These are phyloP conservation scores for Macroramphosus scolopax DNA, from an alignment of 2,797 vertebrate genomes.

Conservation along the genomic window DNA sequence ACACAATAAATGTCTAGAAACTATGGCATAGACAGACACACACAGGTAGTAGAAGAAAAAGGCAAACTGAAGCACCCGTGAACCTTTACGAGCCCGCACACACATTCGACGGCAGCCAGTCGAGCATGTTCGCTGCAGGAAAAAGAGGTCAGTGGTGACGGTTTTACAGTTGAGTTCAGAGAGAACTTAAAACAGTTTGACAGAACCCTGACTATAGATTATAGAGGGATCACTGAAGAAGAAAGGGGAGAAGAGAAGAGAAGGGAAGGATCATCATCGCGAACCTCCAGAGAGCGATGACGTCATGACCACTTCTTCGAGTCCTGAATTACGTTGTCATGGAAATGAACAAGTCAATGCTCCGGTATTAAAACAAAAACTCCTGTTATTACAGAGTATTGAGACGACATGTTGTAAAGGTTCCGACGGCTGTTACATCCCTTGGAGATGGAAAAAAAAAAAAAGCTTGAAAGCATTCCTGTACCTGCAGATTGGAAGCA, in stretches of 20 bases:
- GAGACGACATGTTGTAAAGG: slow-evolving; percentile 26
- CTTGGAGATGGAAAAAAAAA: slow-evolving; percentile 12
- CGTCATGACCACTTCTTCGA: slow-evolving; percentile 7
- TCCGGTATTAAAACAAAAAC: slow-evolving; percentile 18
- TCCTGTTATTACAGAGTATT: slow-evolving; percentile 35
- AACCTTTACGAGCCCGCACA: too few species aligned
- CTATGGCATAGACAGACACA: too few species aligned
- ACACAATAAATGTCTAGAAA: too few species aligned
- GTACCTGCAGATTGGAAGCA: slow-evolving; percentile 27
- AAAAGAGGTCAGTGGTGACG: slow-evolving; percentile 37
- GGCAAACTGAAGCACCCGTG: too few species aligned
- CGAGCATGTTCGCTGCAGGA: slow-evolving; percentile 26
- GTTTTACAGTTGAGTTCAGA: slow-evolving; percentile 43
- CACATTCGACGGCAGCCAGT: slow-evolving; percentile 13
- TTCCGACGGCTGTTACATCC: slow-evolving; percentile 28
- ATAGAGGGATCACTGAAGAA: slow-evolving; percentile 20
- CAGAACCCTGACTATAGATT: slow-evolving; percentile 27
- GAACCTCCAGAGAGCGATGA: slow-evolving; percentile 1
- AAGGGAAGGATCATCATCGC: too few species aligned
- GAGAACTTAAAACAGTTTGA: slow-evolving; percentile 31
- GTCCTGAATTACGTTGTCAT: slow-evolving; percentile 28
- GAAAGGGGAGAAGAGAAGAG: neutral
- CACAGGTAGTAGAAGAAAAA: too few species aligned
- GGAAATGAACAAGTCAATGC: slow-evolving; percentile 37
- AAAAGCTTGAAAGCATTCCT: slow-evolving; percentile 8